Evolutionary conservation across 2,797 vertebrate species (phyloP), one percentile per base, ranked within the genome.

Genomic region (Spondyliosoma cantharus): DNA sequence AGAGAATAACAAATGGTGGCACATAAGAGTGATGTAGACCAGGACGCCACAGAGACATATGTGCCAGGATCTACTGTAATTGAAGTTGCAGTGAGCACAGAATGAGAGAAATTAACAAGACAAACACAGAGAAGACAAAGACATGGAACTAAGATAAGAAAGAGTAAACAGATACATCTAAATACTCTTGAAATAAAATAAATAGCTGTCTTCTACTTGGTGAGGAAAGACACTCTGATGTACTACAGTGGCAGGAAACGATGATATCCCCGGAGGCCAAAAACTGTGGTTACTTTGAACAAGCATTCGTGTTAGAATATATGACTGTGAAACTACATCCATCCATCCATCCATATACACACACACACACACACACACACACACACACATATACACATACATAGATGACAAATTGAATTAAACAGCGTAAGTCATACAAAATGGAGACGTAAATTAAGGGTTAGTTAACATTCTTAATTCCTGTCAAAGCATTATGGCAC

Each of bases 121-220:
- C 74, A 79, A 65, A 74, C 81, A 73, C 78, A 15, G 46, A 68
- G 49, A 46, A 58, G 56, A 87, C 43, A 67, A 59, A 85, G 58
- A 82, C 75, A 54, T 62, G 66, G 32, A 64, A 42, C 5, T 52
- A 60, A 84, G 78, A 86, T 79, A 90, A 88, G 74, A 76, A 70
- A 81, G 63, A 57, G 75, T 71, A 73, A 88, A 84, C 62, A 65
- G 67, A 80, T 80, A 32, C 25, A 83, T 85, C 56, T 42, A 45
- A 66, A 71, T 37, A 61, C 56, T 71, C 37, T 32, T 84, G 25
- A 74, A 81, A 73, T 82, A 53, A 70, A 66, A 61, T 29, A 70
- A 66, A 61, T 29, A 68, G 48, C 27, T 53, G 43, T 76, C 56
- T 65, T 46, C 43, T 45, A 59, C 29, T 54, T 29, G 20, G 20